These are phyloP conservation scores for Gibbula magus DNA, from an alignment of 2,888 invertebrate genomes.

Conservation along the genomic window DNA sequence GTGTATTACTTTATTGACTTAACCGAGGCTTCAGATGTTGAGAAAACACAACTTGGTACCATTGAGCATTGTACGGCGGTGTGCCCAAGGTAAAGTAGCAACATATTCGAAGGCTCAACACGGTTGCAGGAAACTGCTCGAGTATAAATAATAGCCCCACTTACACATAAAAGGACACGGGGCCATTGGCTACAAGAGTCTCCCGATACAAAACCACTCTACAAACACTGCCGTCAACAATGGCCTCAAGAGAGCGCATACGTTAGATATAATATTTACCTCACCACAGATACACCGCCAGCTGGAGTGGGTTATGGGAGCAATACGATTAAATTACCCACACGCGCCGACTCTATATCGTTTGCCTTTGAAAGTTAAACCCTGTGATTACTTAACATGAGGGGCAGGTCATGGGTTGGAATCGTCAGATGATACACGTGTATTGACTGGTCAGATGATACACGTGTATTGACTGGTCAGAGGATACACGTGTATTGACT, in stretches of 20 bases:
- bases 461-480: too few relatives aligned
- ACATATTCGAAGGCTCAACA: not conserved
- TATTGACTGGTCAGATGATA: too few relatives aligned
- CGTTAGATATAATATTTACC: slow-evolving; percentile 15
- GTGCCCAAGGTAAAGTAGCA: not conserved
- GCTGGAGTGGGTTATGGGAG: not conserved
- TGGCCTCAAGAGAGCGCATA: not conserved
- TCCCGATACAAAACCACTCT: not conserved
- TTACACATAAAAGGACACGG: not conserved
- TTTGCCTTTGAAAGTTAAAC: not conserved
- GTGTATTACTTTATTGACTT: not conserved
- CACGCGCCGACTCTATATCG: not conserved
- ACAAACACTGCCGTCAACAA: not conserved
- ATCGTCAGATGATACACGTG: too few relatives aligned
- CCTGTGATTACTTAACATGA: not conserved
- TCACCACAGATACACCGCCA: not conserved
- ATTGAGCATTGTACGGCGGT: not conserved
- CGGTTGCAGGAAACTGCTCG: not conserved
- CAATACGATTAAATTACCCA: not conserved
- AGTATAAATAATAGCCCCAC: slow-evolving; percentile 5
- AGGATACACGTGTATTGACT: too few relatives aligned
- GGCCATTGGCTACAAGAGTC: not conserved
- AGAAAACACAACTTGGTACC: slow-evolving; percentile 1
- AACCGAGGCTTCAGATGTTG: not conserved
- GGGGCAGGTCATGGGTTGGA: not conserved